These are phyloP conservation scores for Anneissia japonica DNA, from an alignment of 35 echinoderm and acorn worm species.

Conservation along the genomic window DNA sequence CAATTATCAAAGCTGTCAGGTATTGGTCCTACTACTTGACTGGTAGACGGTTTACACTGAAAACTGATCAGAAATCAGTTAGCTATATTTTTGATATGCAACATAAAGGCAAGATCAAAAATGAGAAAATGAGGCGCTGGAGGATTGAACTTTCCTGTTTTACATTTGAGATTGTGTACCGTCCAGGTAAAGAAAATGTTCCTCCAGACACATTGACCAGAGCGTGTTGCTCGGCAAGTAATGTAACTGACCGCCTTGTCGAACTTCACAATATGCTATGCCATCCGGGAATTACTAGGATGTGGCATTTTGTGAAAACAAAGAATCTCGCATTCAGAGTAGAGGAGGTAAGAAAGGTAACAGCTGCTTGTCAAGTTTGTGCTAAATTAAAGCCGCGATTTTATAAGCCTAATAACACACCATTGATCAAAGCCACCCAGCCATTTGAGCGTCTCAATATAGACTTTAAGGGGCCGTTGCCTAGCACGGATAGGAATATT, in stretches of 20 bases:
- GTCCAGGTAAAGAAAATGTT: conserved; percentile 29
- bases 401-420: conserved; percentile 22
- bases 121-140: conserved; percentile 34
- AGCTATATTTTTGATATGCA: conserved; percentile 36
- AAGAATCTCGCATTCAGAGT: conserved; percentile 10
- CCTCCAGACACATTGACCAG: conserved; percentile 33
- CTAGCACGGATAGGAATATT: conserved; percentile 24
- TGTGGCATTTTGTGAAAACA: conserved; percentile 29
- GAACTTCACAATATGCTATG: conserved; percentile 26
- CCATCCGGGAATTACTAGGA: conserved; percentile 29
- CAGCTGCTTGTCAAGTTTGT: conserved; percentile 21
- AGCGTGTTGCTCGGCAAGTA: conserved; percentile 25
- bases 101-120: conserved; percentile 47
- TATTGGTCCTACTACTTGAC: conserved; percentile 25
- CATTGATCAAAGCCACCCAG: conserved; percentile 29
- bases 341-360: conserved; percentile 29
- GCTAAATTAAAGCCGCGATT: conserved; percentile 36
- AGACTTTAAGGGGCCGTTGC: conserved; percentile 35
- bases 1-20: conserved; percentile 26
- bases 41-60: conserved; percentile 24
- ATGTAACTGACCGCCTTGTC: conserved; percentile 1
- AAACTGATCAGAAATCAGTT: conserved; percentile 30
- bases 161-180: conserved; percentile 29
- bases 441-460: conserved; percentile 22
- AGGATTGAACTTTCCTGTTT: conserved; percentile 45